phyloP scores from a whole-genome alignment of 2,888 invertebrate species.

The Melikaiella ostensackeni region DNA sequence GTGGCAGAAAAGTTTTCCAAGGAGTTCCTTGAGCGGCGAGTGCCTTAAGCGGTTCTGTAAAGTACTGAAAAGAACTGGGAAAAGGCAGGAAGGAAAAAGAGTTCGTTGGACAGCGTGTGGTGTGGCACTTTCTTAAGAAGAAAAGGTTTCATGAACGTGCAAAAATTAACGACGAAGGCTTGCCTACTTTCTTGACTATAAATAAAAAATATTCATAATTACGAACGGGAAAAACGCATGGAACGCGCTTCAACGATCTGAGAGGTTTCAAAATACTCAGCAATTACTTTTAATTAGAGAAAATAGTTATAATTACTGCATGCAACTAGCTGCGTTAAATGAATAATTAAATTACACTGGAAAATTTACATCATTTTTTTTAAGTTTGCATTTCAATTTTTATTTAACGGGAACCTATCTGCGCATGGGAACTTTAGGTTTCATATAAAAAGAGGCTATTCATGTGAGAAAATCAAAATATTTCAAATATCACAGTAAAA shows the following conservation, averaged over 20 bases:
- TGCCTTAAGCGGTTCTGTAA: constrained; percentile 33
- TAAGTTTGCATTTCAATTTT: too few relatives aligned
- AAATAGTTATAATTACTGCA: background rate
- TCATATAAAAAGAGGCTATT: too few relatives aligned
- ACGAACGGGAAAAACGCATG: constrained; percentile 18
- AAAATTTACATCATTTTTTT: too few relatives aligned
- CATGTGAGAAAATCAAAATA: background rate
- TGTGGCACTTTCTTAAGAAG: constrained; percentile 16
- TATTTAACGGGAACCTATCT: too few relatives aligned
- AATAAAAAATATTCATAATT: constrained; percentile 25
- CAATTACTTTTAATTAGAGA: constrained; percentile 4
- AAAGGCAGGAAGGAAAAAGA: constrained; percentile 39
- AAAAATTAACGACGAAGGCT: constrained; percentile 34
- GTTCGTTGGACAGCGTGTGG: constrained; percentile 23
- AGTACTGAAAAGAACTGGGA: constrained; percentile 35
- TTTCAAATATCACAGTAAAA: background rate
- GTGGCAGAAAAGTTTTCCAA: constrained; percentile 30
- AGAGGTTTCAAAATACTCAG: background rate
- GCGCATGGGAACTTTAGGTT: too few relatives aligned
- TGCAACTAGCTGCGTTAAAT: background rate
- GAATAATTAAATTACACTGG: too few relatives aligned
- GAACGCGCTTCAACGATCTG: constrained; percentile 20
- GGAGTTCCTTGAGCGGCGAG: constrained; percentile 28
- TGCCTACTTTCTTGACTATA: constrained; percentile 20
- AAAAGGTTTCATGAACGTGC: constrained; percentile 22